Base-by-base conservation (phyloP, 37 sponge, comb jelly and placozoan genomes). In the Spongilla lacustris region DNA sequence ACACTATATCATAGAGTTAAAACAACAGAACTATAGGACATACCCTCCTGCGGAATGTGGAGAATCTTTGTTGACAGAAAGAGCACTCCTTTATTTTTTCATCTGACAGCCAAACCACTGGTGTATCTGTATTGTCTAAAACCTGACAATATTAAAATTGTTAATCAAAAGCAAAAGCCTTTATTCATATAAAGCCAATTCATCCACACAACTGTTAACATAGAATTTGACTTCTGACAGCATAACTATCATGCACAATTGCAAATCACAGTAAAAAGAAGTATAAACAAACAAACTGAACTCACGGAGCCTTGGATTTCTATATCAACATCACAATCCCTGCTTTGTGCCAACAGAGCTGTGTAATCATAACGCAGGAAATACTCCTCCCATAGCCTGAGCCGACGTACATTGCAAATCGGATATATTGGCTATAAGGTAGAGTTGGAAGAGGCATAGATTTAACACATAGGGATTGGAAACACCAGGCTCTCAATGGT, bases 91-190 rank as follows among this genome's bases (percentile, higher is more conserved):
- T 84, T 74, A 84, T 88, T 36, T 75, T 81, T 22, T 87, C 85
- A 81, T 98, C 95, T 4, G 92, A 82, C 71, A 93, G 92, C 98
- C 98, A 98, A 66, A 98, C 95, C n/a, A 98, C 93, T 33, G 88
- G 58, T 19, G 58, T 58, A 58, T 58, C 58, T 14, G 19, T 17
- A 58, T 58, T 83, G 23, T 92, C 89, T 0, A 80, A 11, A 8
- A 66, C 36, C 90, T 85, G 81, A 26, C n/a, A n/a, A n/a, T n/a
- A n/a, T n/a, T n/a, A 77, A 82, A 25, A 41, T 11, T 35, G 24
- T 25, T 32, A 8, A 75, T 36, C n/a, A 8, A 24, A 75, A 24
- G 36, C 23, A 22, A 74, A n/a, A n/a, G n/a, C n/a, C n/a, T n/a
- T n/a, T n/a, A n/a, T n/a, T n/a, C n/a, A n/a, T n/a, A n/a, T n/a